Evolutionary conservation across 2,797 vertebrate genomes (phyloP).

Genomic region (Trachurus trachurus): DNA sequence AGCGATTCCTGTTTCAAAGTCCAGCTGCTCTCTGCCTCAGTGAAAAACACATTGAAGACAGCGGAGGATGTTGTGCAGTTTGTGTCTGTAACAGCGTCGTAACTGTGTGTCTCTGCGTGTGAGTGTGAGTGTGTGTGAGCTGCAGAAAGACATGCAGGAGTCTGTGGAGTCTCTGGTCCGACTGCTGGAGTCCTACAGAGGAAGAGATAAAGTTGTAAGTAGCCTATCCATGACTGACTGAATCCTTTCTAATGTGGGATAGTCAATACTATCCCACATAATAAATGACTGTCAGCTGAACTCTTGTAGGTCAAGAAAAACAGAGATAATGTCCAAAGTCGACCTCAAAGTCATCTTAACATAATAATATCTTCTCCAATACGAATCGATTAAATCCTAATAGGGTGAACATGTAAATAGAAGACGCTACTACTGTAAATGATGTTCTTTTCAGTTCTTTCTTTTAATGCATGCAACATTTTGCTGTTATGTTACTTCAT

Average conservation of each 20-base stretch:
- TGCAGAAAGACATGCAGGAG: constrained; percentile 83
- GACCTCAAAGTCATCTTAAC: not conserved
- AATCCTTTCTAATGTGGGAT: not conserved
- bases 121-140: constrained; percentile 1
- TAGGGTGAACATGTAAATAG: not conserved
- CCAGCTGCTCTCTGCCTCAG: constrained; percentile 25
- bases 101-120: not conserved
- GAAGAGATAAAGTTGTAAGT: constrained; percentile 94
- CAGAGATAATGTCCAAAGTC: not conserved
- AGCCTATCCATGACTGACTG: not conserved
- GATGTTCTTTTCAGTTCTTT: not conserved
- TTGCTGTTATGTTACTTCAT: not conserved
- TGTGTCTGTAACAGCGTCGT: rapidly evolving
- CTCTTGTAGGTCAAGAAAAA: not conserved
- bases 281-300: not conserved
- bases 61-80: not conserved
- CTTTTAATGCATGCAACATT: not conserved
- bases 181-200: constrained; percentile 91
- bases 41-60: too few relatives aligned
- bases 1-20: constrained; percentile 76
- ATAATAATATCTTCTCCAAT: not conserved
- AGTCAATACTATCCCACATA: too few relatives aligned
- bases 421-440: not conserved
- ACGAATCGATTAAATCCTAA: too few relatives aligned
- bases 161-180: constrained; percentile 81